phyloP scores from a whole-genome alignment of 1,140 invertebrate species.

The Harlomillsia oculata region DNA sequence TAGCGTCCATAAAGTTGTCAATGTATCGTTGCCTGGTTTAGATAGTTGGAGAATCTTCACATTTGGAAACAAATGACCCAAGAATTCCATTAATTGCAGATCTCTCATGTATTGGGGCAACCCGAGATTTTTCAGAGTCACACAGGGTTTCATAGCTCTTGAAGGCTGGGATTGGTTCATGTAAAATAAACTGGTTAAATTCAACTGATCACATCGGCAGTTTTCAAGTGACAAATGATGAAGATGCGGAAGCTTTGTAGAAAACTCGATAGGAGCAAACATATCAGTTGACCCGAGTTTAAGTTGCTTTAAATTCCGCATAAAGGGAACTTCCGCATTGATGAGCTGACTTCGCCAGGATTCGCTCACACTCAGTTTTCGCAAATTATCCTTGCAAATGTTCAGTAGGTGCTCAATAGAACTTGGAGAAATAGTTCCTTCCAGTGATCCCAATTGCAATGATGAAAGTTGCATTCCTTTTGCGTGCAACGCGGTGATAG shows the following conservation, averaged over 20 bases:
- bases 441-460: not conserved
- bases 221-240: not conserved
- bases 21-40: not conserved
- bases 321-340: not conserved
- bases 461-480: not conserved
- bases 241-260: not conserved
- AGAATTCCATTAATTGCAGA: not conserved
- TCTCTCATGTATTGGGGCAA: conserved; percentile 1
- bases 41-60: not conserved
- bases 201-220: conserved; percentile 4
- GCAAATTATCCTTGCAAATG: not conserved
- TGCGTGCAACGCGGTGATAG: not conserved
- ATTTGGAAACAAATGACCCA: not conserved
- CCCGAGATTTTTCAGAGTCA: not conserved
- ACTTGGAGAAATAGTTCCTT: not conserved
- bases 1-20: not conserved
- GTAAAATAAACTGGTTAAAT: conserved; percentile 1
- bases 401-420: not conserved
- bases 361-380: not conserved
- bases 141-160: not conserved
- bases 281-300: not conserved
- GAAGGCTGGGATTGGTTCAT: not conserved
- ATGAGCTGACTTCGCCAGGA: not conserved
- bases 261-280: conserved; percentile 1
- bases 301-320: not conserved